Evolutionary conservation across 2,888 invertebrate species (phyloP), one percentile per base, ranked within the genome.

Genomic region (Lasioglossum lativentre): DNA sequence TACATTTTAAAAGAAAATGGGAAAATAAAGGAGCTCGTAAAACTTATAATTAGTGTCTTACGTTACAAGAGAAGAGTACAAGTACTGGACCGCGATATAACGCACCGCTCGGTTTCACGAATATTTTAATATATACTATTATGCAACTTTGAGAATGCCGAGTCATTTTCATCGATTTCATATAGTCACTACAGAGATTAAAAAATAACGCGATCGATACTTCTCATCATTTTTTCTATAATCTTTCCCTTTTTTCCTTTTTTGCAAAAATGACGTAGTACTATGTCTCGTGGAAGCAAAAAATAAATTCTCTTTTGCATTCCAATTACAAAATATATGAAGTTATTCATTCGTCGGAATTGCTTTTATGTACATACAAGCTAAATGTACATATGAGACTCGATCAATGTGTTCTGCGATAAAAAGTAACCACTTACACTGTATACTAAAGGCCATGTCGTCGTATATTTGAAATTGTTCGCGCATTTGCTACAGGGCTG

Each of bases 331-430:
- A 92, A 92, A 90, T 90, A 90, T 89, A 89, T 82, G 81, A 85
- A 89, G 87, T 85, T 90, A 86, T 88, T 89, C 88, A 81, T 86
- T 83, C 86, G 75, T 86, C 85, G 78, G 80, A 88, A 80, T 89
- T 83, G 66, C 80, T 86, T 30, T 85, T 92, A 92, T 92, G 86
- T 92, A 92, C 90, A 92, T 92, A 92, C 91, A 92, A 88, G 86
- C 88, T 92, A 92, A 72, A 91, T 78, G 88, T 92, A 92, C 89
- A 89, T 89, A 89, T 87, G 90, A 89, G 84, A 88, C 86, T 82
- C 80, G 85, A 86, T 86, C 88, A 86, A 85, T 87, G 72, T 88
- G 89, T 89, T 88, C 74, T 82, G 85, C 81, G 86, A 89, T 91
- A 88, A 86, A 90, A 91, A 90, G 81, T 87, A 90, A 90, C 80